Evolutionary conservation across 64 coral and sea anemone species (phyloP).

Genomic region (Stichodactyla mertensii): DNA sequence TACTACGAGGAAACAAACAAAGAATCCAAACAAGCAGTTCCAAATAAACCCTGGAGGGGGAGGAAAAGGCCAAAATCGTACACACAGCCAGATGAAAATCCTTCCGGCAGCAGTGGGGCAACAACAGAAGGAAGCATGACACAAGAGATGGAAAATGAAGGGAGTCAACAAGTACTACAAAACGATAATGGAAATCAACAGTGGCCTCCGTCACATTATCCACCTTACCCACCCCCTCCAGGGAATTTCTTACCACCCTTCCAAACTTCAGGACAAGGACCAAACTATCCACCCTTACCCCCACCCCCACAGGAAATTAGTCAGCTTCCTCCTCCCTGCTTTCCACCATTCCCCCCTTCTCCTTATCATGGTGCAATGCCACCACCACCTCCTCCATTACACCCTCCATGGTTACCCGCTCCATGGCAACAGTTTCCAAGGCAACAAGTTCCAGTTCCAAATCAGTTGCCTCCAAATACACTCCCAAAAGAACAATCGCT

Average conservation of each 20-base stretch:
- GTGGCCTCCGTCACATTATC: not conserved
- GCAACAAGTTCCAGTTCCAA: not conserved
- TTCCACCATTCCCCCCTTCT: not conserved
- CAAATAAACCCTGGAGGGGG: conserved; percentile 1
- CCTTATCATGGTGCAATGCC: not conserved
- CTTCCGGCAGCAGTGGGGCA: not conserved
- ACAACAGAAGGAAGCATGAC: not conserved
- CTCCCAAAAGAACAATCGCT: not conserved
- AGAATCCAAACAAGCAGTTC: not conserved
- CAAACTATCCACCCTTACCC: conserved; percentile 12
- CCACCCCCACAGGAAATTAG: conserved; percentile 24
- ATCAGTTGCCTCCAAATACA: too few species aligned
- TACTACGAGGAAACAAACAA: conserved; percentile 72
- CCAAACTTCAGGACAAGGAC: not conserved
- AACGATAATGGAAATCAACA: not conserved
- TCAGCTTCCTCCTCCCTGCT: not conserved
- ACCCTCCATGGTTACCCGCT: not conserved
- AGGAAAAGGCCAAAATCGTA: not conserved
- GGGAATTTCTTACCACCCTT: not conserved
- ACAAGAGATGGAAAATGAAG: not conserved
- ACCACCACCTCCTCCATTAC: not conserved
- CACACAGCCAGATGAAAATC: not conserved
- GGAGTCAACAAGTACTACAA: not conserved
- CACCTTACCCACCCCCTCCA: not conserved
- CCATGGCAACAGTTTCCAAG: conserved; percentile 20